Evolutionary conservation across 2,113 vertebrate genomes (phyloP).

Genomic region (Anarrhichthys ocellatus): DNA sequence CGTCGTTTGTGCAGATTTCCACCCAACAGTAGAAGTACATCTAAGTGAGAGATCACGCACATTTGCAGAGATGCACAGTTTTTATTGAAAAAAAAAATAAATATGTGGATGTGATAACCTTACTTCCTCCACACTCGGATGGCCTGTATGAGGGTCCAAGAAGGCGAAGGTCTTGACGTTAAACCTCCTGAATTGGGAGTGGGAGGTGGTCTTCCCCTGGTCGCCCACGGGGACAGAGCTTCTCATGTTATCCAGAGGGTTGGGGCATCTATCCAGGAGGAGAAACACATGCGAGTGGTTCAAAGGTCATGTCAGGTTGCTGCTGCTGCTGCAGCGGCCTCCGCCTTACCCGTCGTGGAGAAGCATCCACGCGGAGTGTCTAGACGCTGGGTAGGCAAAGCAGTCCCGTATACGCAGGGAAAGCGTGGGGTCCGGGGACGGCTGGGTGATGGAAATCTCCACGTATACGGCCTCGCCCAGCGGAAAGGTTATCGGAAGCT

Average conservation of each 20-base stretch:
- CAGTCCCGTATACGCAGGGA: conserved; percentile 76
- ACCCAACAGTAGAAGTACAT: conserved; percentile 83
- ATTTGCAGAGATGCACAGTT: background rate
- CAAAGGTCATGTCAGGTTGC: background rate
- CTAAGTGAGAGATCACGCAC: conserved; percentile 42
- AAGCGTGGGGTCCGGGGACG: conserved; percentile 63
- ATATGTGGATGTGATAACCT: background rate
- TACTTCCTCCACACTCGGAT: conserved; percentile 73
- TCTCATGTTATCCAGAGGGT: conserved; percentile 73
- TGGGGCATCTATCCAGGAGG: conserved; percentile 70
- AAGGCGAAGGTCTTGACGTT: conserved; percentile 80
- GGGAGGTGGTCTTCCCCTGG: conserved; percentile 45
- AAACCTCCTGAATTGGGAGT: conserved; percentile 76
- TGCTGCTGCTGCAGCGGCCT: background rate
- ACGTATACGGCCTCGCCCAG: conserved; percentile 68
- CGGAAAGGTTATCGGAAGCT: conserved; percentile 69
- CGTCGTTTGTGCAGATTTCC: conserved; percentile 71
- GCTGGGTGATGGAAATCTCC: conserved; percentile 72
- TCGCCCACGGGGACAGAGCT: conserved; percentile 71
- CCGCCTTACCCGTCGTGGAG: conserved; percentile 74
- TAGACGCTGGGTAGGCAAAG: conserved; percentile 77
- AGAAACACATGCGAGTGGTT: background rate
- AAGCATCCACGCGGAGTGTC: conserved; percentile 79
- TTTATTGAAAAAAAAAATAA: background rate
- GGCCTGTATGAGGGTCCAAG: conserved; percentile 69